Evolutionary conservation across 2,888 invertebrate genomes (phyloP).

Genomic region (Hydropsyche betteni): DNA sequence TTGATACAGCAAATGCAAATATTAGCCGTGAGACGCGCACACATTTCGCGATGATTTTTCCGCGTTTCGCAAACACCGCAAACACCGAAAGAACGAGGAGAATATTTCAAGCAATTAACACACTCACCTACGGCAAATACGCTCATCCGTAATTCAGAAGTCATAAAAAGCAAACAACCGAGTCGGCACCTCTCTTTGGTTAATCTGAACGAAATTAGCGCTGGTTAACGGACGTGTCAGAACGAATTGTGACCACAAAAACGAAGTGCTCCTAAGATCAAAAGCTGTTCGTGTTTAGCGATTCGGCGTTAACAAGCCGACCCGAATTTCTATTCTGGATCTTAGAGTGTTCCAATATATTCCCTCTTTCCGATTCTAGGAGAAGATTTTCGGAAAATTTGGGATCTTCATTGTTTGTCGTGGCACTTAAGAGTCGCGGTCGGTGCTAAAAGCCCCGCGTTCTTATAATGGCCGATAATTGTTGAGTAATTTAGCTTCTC

Average conservation of each 20-base stretch:
- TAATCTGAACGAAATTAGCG: conserved; percentile 1
- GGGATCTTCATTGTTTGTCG: not conserved
- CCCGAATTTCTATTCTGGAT: not conserved
- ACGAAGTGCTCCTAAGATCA: conserved; percentile 5
- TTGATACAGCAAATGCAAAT: too few relatives aligned
- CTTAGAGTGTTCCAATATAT: too few relatives aligned
- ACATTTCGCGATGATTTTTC: not conserved
- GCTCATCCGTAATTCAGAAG: not conserved
- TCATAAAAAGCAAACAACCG: conserved; percentile 8
- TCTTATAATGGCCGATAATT: conserved; percentile 28
- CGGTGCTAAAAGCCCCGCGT: conserved; percentile 28
- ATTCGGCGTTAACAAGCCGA: not conserved
- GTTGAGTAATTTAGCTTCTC: conserved; percentile 10
- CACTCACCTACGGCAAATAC: not conserved
- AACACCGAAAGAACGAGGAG: not conserved
- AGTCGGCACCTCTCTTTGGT: conserved; percentile 7
- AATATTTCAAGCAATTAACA: conserved; percentile 1
- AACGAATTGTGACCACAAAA: not conserved
- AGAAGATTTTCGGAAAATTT: too few relatives aligned
- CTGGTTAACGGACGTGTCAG: not conserved
- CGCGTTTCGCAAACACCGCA: not conserved
- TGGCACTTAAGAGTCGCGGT: conserved; percentile 1
- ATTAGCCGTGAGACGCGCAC: too few relatives aligned
- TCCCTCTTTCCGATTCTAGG: too few relatives aligned
- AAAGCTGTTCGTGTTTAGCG: conserved; percentile 4